These are phyloP conservation scores for Microdon myrmicae DNA, from an alignment of 2,888 invertebrate species.

Conservation along the genomic window DNA sequence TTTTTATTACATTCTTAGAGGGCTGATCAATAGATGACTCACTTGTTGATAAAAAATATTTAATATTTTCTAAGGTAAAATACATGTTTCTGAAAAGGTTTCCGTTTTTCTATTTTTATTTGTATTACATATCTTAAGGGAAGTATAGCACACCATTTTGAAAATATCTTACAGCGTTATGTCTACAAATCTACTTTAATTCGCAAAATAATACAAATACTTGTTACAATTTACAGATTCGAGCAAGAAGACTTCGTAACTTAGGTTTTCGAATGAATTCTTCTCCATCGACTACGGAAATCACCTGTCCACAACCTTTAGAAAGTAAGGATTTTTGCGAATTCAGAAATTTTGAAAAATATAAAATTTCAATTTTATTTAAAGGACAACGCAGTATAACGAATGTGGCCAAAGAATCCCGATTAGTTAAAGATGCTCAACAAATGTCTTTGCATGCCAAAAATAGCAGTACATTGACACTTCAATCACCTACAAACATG, in stretches of 20 bases:
- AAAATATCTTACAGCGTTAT: neutral
- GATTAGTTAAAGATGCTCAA: constrained; percentile 58
- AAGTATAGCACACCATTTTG: too few species aligned
- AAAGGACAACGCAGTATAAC: constrained; percentile 54
- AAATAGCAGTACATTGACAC: constrained; percentile 5
- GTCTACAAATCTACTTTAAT: constrained; percentile 6
- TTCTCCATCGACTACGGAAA: constrained; percentile 44
- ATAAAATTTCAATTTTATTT: neutral
- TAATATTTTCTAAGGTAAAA: too few species aligned
- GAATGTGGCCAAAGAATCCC: constrained; percentile 61
- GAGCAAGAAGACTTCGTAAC: constrained; percentile 62
- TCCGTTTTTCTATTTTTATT: too few species aligned
- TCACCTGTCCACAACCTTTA: constrained; percentile 33
- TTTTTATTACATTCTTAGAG: too few species aligned
- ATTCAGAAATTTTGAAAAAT: neutral
- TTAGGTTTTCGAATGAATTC: constrained; percentile 56
- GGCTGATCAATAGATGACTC: too few species aligned
- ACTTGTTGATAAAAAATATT: too few species aligned
- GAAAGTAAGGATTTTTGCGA: constrained; percentile 43
- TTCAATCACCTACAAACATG: constrained; percentile 22
- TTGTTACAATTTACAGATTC: constrained; percentile 65
- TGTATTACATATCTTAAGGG: too few species aligned
- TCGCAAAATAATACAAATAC: constrained; percentile 67
- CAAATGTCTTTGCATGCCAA: constrained; percentile 25
- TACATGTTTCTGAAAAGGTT: too few species aligned